Conservation (phyloP, 2,888 invertebrate species). For the Cephus sareptanus region DNA sequence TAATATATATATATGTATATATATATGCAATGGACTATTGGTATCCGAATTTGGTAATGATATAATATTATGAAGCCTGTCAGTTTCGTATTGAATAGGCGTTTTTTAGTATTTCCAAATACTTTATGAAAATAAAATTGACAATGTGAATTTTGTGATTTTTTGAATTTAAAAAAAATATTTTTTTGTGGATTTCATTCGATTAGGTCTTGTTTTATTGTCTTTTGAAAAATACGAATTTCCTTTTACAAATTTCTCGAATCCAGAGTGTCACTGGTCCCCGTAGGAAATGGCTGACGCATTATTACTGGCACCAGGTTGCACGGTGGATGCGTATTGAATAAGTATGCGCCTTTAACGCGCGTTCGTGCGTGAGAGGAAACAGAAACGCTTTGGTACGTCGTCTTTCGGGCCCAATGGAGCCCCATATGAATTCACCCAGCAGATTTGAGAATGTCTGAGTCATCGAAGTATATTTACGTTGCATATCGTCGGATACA, state of each 20-base stretch:
- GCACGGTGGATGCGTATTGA: constrained; percentile 17
- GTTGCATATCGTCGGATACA: neutral
- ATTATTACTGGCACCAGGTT: neutral
- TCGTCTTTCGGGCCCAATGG: neutral
- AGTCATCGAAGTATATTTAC: neutral
- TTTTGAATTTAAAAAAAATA: neutral
- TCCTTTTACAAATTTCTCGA: neutral
- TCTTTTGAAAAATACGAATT: neutral
- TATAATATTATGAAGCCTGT: neutral
- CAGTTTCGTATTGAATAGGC: neutral
- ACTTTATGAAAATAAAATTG: neutral
- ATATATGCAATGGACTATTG: neutral
- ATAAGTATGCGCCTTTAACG: constrained; percentile 21
- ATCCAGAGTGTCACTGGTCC: constrained; percentile 2
- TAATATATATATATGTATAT: neutral
- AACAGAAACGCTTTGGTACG: constrained; percentile 22
- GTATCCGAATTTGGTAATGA: neutral
- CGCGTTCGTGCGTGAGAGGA: constrained; percentile 28
- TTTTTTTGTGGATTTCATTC: neutral
- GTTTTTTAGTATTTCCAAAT: neutral
- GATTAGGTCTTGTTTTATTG: neutral
- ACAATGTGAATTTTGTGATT: neutral
- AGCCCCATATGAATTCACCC: neutral
- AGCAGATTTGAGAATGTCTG: neutral
- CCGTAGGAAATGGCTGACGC: neutral